These are phyloP conservation scores for Cololabis saira DNA, from an alignment of 2,113 vertebrate species.

Conservation along the genomic window DNA sequence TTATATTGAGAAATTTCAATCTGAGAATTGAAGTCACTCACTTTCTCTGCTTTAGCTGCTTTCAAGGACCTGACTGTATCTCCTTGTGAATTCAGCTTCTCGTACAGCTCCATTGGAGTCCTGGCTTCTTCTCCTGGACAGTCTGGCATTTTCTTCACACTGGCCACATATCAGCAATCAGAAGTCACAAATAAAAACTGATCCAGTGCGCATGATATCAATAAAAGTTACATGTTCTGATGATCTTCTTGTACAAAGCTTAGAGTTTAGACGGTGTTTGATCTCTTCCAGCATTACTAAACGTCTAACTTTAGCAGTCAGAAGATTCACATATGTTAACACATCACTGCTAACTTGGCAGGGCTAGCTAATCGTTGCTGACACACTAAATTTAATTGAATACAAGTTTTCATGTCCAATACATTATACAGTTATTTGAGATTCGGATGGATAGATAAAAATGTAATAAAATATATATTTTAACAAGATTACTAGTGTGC, in stretches of 20 bases:
- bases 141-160: conserved; percentile 82
- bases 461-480: not conserved
- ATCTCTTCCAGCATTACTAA: not conserved
- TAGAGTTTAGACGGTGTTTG: too few relatives aligned
- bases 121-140: conserved; percentile 58
- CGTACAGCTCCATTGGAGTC: conserved; percentile 85
- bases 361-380: not conserved
- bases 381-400: not conserved
- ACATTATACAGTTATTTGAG: not conserved
- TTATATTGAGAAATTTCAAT: too few relatives aligned
- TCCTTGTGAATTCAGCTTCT: conserved; percentile 85
- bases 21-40: conserved; percentile 51
- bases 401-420: not conserved
- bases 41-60: conserved; percentile 87
- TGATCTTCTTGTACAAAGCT: not conserved
- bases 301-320: not conserved
- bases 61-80: conserved; percentile 88
- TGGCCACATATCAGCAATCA: not conserved
- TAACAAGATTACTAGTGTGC: not conserved
- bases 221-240: not conserved
- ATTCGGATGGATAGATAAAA: not conserved
- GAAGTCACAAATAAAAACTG: not conserved
- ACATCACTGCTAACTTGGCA: conserved; percentile 18
- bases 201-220: not conserved
- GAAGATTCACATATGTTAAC: conserved; percentile 37